Percentiles rank a stretch among this genome's conserved stretches.
Conservation (phyloP, 2,113 vertebrate genomes). For the Limanda limanda region DNA sequence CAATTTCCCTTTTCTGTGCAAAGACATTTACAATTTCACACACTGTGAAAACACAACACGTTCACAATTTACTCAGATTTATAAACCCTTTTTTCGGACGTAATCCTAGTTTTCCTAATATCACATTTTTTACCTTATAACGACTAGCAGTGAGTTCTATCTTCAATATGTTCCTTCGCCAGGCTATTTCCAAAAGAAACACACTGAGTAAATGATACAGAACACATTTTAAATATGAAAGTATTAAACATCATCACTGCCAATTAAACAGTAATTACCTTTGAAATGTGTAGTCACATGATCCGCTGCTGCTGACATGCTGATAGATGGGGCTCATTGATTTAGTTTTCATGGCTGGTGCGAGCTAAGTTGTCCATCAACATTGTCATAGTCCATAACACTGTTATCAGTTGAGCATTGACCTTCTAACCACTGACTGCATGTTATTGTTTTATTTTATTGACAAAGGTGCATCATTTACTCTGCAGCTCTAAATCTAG, state of each 20-base stretch:
- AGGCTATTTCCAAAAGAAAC: no score
- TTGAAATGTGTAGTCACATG: conserved; percentile 26
- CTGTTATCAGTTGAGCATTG: conserved; percentile 19
- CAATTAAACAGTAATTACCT: conserved; percentile 38
- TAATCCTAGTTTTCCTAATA: no score
- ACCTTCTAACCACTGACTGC: conserved; percentile 19
- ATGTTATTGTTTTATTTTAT: conserved; percentile 42
- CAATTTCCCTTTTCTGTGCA: no score
- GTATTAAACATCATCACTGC: background rate
- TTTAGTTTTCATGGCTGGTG: conserved; percentile 18
- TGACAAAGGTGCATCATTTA: conserved; percentile 34
- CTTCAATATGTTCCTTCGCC: no score
- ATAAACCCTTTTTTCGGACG: no score
- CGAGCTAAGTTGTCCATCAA: conserved; percentile 30
- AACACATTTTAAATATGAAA: conserved; percentile 27
- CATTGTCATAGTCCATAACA: conserved; percentile 1
- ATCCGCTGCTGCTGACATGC: conserved; percentile 21
- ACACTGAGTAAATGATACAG: conserved; percentile 11
- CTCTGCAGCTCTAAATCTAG: background rate
- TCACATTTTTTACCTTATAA: no score
- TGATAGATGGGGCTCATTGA: conserved; percentile 43
- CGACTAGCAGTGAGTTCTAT: no score
- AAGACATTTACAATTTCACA: no score
- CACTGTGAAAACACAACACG: no score
- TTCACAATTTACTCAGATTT: no score